A percentile compares a stretch with the other conserved stretches of the same genome.
phyloP scores from a whole-genome alignment of 2,888 invertebrate species.

The Acrobasis repandana region DNA sequence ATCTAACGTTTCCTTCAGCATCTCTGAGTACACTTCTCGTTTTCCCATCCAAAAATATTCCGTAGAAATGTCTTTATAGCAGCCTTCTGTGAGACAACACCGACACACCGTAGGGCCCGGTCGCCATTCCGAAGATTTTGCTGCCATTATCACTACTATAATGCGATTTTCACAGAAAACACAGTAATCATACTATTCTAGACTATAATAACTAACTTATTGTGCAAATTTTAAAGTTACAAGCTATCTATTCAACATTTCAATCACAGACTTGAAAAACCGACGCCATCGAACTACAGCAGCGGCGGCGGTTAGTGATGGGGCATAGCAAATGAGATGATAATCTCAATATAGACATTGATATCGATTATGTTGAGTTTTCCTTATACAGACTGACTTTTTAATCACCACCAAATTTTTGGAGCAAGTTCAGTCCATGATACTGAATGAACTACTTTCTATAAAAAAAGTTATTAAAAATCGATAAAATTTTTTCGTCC shows the following conservation, averaged over 20 bases:
- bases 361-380: too few relatives aligned
- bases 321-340: neutral
- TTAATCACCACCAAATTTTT: too few relatives aligned
- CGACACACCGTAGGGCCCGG: slow-evolving; percentile 75
- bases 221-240: slow-evolving; percentile 28
- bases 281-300: slow-evolving; percentile 43
- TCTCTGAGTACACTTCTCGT: slow-evolving; percentile 73
- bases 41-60: slow-evolving; percentile 81
- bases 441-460: too few relatives aligned
- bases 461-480: too few relatives aligned
- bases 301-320: slow-evolving; percentile 28
- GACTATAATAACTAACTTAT: slow-evolving; percentile 36
- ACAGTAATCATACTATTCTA: slow-evolving; percentile 42
- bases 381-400: too few relatives aligned
- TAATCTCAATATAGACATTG: too few relatives aligned
- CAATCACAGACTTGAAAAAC: slow-evolving; percentile 34
- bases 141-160: slow-evolving; percentile 58
- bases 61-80: slow-evolving; percentile 77
- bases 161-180: slow-evolving; percentile 51
- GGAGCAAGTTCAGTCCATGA: too few relatives aligned
- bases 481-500: too few relatives aligned
- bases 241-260: slow-evolving; percentile 27
- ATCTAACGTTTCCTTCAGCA: slow-evolving; percentile 67
- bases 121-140: slow-evolving; percentile 68
- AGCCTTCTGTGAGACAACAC: slow-evolving; percentile 72